phyloP scores from a whole-genome alignment of 2,797 vertebrate species.

The Mormyrops attenuatus region DNA sequence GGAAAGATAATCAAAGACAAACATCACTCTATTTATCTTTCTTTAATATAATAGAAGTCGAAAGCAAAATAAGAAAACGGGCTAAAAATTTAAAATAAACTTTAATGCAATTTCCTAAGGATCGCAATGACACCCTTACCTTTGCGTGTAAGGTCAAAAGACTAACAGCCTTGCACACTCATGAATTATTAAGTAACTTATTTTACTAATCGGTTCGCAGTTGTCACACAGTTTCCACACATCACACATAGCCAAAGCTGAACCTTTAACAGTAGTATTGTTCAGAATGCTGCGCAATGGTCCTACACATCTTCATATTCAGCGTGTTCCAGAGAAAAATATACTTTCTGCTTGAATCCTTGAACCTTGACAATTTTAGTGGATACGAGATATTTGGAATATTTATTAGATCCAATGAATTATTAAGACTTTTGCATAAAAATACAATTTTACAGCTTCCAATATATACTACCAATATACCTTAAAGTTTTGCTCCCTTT shows the following conservation, averaged over 20 bases:
- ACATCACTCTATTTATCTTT: slow-evolving; percentile 30
- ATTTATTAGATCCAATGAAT: neutral
- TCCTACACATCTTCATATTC: neutral
- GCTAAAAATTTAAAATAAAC: slow-evolving; percentile 24
- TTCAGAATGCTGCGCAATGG: neutral
- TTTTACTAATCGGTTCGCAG: neutral
- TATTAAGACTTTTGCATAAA: neutral
- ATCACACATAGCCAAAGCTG: neutral
- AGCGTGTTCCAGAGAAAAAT: neutral
- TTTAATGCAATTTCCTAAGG: slow-evolving; percentile 23
- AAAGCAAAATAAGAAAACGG: slow-evolving; percentile 20
- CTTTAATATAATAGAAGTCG: slow-evolving; percentile 30
- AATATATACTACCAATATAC: neutral
- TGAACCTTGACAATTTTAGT: neutral
- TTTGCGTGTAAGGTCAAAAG: neutral
- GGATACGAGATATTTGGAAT: neutral
- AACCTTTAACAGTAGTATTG: neutral
- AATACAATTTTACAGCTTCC: neutral
- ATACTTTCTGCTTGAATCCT: neutral
- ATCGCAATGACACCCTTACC: neutral
- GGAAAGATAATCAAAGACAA: slow-evolving; percentile 26
- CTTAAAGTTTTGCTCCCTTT: neutral
- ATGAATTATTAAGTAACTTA: neutral
- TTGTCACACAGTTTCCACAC: neutral
- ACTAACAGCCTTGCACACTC: neutral